A percentile compares a stretch with the other conserved stretches of the same genome.
phyloP scores from a whole-genome alignment of 2,797 vertebrate genomes.

The Distichodus sexfasciatus region DNA sequence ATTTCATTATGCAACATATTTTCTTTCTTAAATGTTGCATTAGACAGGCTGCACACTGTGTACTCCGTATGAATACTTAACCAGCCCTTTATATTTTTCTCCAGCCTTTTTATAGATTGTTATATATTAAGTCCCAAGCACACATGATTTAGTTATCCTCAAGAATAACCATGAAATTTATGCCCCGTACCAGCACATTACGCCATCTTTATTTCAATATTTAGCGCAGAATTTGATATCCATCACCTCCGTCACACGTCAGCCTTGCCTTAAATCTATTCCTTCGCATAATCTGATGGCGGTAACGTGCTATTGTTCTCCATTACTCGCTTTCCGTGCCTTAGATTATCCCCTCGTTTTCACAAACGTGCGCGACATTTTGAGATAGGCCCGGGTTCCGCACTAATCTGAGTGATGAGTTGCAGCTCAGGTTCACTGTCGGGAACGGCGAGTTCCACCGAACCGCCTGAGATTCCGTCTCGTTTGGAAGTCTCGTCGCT shows the following conservation, averaged over 20 bases:
- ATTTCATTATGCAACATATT: too few relatives aligned
- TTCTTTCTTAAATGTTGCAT: too few relatives aligned
- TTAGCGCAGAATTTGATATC: conserved; percentile 9
- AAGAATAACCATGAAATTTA: conserved; percentile 65
- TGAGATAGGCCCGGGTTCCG: conserved; percentile 5
- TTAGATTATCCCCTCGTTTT: conserved; percentile 3
- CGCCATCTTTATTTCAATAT: conserved; percentile 50
- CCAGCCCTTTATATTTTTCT: too few relatives aligned
- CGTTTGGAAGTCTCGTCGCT: conserved; percentile 63
- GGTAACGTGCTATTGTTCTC: conserved; percentile 1
- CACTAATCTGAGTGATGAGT: conserved; percentile 27
- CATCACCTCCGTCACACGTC: not conserved
- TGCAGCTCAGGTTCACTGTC: conserved; percentile 7
- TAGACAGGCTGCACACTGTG: too few relatives aligned
- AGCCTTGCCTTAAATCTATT: not conserved
- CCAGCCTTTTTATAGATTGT: too few relatives aligned
- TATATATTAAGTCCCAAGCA: conserved; percentile 67
- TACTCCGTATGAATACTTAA: too few relatives aligned
- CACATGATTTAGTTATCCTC: conserved; percentile 61
- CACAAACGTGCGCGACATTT: not conserved
- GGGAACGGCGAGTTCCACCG: conserved; percentile 55
- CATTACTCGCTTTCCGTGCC: not conserved
- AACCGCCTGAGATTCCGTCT: conserved; percentile 61
- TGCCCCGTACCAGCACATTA: conserved; percentile 62
- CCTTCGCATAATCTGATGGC: not conserved